phyloP scores from a whole-genome alignment of 1,140 invertebrate genomes.

The Bathynomus jamesi region DNA sequence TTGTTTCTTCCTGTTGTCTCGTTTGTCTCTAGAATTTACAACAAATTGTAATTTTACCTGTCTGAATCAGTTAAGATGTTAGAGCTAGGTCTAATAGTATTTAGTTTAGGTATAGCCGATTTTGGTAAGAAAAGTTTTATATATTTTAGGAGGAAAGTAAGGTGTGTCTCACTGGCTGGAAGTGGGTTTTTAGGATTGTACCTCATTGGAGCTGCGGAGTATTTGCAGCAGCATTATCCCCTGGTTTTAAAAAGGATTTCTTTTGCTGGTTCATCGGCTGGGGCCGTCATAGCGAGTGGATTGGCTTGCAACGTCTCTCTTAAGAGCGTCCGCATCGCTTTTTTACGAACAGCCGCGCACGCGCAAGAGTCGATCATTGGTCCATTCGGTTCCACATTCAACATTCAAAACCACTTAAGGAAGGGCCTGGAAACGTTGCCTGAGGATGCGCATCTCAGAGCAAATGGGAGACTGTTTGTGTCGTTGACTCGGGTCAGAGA shows the following conservation, averaged over 20 bases:
- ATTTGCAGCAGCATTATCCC: background rate
- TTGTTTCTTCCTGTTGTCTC: too few relatives aligned
- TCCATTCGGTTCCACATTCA: background rate
- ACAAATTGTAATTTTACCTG: background rate
- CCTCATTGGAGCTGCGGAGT: background rate
- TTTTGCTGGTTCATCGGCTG: background rate
- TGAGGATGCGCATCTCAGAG: conserved; percentile 77
- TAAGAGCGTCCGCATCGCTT: background rate
- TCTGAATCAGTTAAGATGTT: background rate
- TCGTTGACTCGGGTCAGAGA: conserved; percentile 90
- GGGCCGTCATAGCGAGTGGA: background rate
- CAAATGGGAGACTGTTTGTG: conserved; percentile 82
- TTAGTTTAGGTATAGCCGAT: too few relatives aligned
- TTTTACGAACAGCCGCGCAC: background rate
- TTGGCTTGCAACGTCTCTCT: background rate
- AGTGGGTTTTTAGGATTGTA: background rate
- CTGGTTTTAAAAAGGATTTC: background rate
- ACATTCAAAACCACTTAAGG: background rate
- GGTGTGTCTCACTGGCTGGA: background rate
- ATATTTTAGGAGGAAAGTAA: background rate
- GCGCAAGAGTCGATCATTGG: background rate
- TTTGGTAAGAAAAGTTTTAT: too few relatives aligned
- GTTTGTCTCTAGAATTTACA: too few relatives aligned
- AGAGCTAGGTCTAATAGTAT: too few relatives aligned
- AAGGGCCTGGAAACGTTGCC: conserved; percentile 59